Percentiles rank a stretch among this genome's conserved stretches.
Conservation (phyloP, 2,113 vertebrate species). For the Syngnathus scovelli region DNA sequence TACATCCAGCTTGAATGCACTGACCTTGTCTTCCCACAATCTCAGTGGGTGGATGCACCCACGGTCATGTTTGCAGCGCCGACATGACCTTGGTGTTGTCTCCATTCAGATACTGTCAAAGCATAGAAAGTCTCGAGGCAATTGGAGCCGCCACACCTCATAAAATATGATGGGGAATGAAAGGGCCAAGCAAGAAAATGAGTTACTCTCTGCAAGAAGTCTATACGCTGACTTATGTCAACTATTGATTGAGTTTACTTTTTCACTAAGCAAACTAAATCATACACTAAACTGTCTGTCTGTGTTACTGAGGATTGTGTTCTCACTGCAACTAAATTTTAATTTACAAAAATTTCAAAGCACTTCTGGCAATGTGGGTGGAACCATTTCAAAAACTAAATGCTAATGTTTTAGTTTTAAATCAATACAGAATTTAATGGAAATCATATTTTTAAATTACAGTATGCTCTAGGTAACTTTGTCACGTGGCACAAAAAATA, state of each 20-base stretch:
- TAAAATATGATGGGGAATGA: slow-evolving; percentile 29
- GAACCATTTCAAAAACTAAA: background rate
- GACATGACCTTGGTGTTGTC: slow-evolving; percentile 39
- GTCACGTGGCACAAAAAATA: too few relatives aligned
- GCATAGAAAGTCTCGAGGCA: slow-evolving; percentile 41
- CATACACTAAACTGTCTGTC: background rate
- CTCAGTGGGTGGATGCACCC: slow-evolving; percentile 44
- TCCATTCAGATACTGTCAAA: slow-evolving; percentile 41
- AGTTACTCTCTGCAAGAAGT: slow-evolving; percentile 15
- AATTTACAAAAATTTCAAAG: background rate
- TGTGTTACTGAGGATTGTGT: background rate
- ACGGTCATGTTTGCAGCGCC: slow-evolving; percentile 36
- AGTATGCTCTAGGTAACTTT: too few relatives aligned
- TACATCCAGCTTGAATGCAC: slow-evolving; percentile 19
- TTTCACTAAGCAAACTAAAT: background rate
- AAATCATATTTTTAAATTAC: too few relatives aligned
- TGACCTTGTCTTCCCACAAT: slow-evolving; percentile 31
- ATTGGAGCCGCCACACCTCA: slow-evolving; percentile 43
- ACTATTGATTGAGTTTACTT: slow-evolving; percentile 6
- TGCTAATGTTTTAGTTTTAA: background rate
- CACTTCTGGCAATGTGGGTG: too few relatives aligned
- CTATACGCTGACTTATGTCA: background rate
- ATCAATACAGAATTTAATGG: too few relatives aligned
- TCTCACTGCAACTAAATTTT: background rate
- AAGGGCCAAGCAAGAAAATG: slow-evolving; percentile 5